These are phyloP conservation scores for Spea hammondii DNA, from an alignment of 2,797 vertebrate genomes.

Conservation along the genomic window DNA sequence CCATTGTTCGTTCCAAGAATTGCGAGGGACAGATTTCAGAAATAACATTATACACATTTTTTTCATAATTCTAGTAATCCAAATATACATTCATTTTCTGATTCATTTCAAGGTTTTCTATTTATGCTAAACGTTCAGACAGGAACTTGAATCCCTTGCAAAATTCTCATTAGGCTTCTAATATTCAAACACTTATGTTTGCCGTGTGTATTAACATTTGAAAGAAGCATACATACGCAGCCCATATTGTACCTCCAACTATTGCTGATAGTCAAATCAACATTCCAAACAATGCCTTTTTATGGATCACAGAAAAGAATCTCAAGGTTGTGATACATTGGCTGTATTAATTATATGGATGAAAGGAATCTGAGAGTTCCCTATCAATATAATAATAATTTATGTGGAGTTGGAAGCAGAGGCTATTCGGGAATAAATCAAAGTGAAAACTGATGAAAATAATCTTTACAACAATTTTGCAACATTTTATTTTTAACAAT, in stretches of 20 bases:
- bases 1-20: not conserved
- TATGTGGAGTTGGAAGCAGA: not conserved
- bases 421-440: not conserved
- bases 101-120: conserved; percentile 2
- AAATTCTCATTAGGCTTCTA: conserved; percentile 5
- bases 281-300: conserved; percentile 2
- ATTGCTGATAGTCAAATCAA: not conserved
- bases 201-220: conserved; percentile 4
- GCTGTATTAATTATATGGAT: not conserved
- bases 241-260: not conserved
- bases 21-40: not conserved
- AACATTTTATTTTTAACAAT: too few species aligned
- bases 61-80: not conserved
- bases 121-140: not conserved
- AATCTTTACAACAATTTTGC: too few species aligned
- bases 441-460: too few species aligned
- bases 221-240: not conserved
- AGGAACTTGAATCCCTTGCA: not conserved
- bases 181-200: not conserved
- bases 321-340: not conserved
- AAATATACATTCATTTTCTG: conserved; percentile 2
- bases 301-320: not conserved
- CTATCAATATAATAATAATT: not conserved
- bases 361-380: not conserved
- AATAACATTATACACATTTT: not conserved